phyloP scores from a whole-genome alignment of 2,797 vertebrate species.

The Mus caroli region DNA sequence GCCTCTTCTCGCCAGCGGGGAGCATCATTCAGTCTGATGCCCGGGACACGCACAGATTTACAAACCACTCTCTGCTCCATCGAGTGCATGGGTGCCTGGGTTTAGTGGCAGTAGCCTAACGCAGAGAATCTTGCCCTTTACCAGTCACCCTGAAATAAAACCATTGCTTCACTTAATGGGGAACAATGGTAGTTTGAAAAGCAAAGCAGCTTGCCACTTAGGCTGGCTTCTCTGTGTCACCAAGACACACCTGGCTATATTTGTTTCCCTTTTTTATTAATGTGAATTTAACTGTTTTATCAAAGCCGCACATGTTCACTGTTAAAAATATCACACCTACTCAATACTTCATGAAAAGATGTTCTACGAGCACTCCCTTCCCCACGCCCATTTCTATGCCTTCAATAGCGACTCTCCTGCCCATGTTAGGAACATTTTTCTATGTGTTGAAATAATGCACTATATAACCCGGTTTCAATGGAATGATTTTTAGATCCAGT shows the following conservation, averaged over 20 bases:
- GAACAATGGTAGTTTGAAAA: accelerated
- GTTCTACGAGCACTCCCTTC: too few relatives aligned
- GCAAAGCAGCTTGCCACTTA: too few relatives aligned
- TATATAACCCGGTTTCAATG: not conserved
- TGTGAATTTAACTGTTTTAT: not conserved
- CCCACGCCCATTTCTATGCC: not conserved
- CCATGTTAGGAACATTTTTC: not conserved
- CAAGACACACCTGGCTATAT: too few relatives aligned
- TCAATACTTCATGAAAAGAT: not conserved
- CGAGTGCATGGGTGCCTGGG: not conserved
- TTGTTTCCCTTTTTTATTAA: too few relatives aligned
- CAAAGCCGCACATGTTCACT: not conserved
- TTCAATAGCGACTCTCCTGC: too few relatives aligned
- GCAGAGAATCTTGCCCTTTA: not conserved
- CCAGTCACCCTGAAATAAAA: not conserved
- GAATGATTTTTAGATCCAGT: not conserved
- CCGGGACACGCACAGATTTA: not conserved
- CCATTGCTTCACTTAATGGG: not conserved
- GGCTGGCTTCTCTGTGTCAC: not conserved
- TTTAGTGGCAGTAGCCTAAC: not conserved
- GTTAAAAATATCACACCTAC: not conserved
- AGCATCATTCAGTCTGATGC: not conserved
- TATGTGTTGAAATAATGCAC: accelerated
- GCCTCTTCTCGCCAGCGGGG: not conserved
- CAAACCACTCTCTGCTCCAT: not conserved